These are phyloP conservation scores for Tinea semifulvella DNA, from an alignment of 2,888 invertebrate species.

Conservation along the genomic window DNA sequence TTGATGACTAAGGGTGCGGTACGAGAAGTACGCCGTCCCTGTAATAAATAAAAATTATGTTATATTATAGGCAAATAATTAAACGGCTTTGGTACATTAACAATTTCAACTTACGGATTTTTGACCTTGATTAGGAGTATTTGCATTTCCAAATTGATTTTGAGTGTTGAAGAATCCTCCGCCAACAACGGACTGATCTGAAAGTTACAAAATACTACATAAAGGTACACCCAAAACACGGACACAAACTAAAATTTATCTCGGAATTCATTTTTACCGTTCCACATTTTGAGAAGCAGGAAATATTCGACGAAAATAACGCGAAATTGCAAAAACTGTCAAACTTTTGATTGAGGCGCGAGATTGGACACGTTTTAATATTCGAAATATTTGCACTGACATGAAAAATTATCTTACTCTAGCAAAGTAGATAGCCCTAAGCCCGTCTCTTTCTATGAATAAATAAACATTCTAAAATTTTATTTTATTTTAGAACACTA, in stretches of 20 bases:
- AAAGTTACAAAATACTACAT: slow-evolving; percentile 19
- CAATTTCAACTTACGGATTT: slow-evolving; percentile 38
- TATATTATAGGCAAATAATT: no score
- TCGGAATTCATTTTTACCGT: slow-evolving; percentile 26
- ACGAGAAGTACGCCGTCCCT: slow-evolving; percentile 53
- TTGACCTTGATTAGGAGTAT: slow-evolving; percentile 51
- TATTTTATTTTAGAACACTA: no score
- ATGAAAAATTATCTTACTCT: no score
- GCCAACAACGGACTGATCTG: slow-evolving; percentile 55
- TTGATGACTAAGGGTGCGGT: slow-evolving; percentile 59
- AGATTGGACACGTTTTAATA: no score
- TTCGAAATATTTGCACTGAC: no score
- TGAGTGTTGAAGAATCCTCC: slow-evolving; percentile 59
- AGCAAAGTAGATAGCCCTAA: no score
- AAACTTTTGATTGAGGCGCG: no score
- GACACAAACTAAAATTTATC: not conserved
- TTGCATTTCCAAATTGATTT: slow-evolving; percentile 53
- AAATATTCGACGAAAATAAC: no score
- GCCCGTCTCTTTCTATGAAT: no score
- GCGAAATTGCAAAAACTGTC: no score
- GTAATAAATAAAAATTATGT: slow-evolving; percentile 13
- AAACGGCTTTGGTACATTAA: no score
- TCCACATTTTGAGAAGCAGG: slow-evolving; percentile 35
- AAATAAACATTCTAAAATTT: no score
- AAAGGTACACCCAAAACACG: not conserved